Base-by-base conservation (phyloP, 92 coral and sea anemone species). In the Porites evermanni region DNA sequence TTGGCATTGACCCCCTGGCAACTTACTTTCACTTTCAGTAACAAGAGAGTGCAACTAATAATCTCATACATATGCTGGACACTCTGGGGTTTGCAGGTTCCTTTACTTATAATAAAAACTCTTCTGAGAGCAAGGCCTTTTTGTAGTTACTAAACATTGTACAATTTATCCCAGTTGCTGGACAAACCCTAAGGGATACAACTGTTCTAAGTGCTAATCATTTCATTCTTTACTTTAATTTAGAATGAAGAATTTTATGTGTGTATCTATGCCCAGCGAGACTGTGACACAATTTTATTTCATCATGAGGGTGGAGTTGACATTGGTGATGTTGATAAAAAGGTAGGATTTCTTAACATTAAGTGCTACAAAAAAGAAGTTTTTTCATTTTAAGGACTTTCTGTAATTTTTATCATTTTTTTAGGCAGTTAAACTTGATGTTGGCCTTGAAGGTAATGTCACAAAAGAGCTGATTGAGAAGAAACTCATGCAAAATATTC, bases 221-320 rank as follows among this genome's bases (percentile, higher is more conserved):
- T 29, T 11, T 73, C 24, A 44, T 7, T 61, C 9, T 26, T 74
- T 38, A 14, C 53, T n/a, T 66, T 84, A 5, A 66, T 64, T 26
- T 83, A 96, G 99, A 72, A 79, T 54, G 96, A 96, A 64, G 99
- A 96, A 79, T 94, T 87, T 84, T 96, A 96, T 83, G 91, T 93
- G 68, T 96, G 99, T 64, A 96, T 96, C 44, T 93, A 93, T 88
- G 98, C 99, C 63, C 99, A 96, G 88, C 87, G 99, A 53, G 88
- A 93, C 78, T 91, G 99, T 83, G 99, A 96, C 51, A 92, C 96
- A 67, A 96, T 96, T 76, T 87, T 96, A 75, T 96, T 96, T 74
- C 94, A 96, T 77, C 99, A 96, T 65, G 95, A 96, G 76, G 99
- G 99, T 67, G 99, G 99, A 17, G 98, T 96, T 59, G 99, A 96